Conservation (phyloP, 1,140 invertebrate species). For the Colletes gigas region DNA sequence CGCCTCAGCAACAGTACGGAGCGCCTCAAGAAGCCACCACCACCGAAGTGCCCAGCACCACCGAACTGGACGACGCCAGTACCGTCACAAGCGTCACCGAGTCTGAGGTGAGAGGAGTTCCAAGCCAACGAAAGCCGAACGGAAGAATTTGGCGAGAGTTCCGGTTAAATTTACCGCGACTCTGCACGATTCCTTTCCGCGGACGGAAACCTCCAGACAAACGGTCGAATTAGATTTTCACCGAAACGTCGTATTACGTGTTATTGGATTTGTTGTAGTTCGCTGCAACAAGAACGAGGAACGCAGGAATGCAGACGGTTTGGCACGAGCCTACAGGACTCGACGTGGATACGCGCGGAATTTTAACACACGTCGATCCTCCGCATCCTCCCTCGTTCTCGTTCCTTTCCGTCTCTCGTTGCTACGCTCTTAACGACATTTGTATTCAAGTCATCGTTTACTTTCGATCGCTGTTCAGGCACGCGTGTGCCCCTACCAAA, state of each 20-base stretch:
- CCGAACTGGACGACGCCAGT: constrained; percentile 71
- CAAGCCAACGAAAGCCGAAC: too few relatives aligned
- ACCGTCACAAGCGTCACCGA: constrained; percentile 65
- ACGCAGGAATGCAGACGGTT: constrained; percentile 23
- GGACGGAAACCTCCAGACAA: background rate
- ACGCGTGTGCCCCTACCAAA: constrained; percentile 68
- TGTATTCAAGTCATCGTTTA: constrained; percentile 72
- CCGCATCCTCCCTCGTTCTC: constrained; percentile 17
- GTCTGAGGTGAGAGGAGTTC: constrained; percentile 62
- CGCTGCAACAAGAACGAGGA: constrained; percentile 17
- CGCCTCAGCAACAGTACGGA: constrained; percentile 49
- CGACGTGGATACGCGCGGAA: constrained; percentile 60
- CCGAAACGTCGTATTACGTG: constrained; percentile 23
- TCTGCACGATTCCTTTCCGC: background rate
- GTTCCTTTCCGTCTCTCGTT: constrained; percentile 5
- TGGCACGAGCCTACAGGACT: constrained; percentile 60
- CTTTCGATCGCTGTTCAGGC: constrained; percentile 74
- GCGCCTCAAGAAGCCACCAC: constrained; percentile 60
- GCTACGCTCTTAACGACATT: constrained; percentile 64
- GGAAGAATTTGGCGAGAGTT: background rate
- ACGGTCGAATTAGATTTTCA: background rate
- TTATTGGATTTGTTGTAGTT: constrained; percentile 59
- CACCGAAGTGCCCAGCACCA: constrained; percentile 64
- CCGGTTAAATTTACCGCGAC: background rate
- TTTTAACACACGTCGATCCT: constrained; percentile 62